Conservation (phyloP, 2,797 vertebrate species). For the Eurystomus glaucurus region DNA sequence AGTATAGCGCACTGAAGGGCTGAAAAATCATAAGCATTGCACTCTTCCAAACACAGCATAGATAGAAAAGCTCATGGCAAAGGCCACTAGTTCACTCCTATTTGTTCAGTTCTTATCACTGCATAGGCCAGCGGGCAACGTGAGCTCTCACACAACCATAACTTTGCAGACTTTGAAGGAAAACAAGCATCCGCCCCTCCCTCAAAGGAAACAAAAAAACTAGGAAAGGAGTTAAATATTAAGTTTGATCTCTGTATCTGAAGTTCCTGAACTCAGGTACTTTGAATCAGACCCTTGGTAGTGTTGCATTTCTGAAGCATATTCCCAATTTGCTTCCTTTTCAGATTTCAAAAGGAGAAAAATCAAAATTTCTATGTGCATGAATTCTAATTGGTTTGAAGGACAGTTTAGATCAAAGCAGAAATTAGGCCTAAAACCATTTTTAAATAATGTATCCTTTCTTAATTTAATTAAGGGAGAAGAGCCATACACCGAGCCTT, state of each 20-base stretch:
- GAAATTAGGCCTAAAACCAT: neutral
- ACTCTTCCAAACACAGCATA: neutral
- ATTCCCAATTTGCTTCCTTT: neutral
- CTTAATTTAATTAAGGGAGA: conserved; percentile 22
- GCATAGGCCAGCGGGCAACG: neutral
- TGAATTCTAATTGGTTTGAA: conserved; percentile 13
- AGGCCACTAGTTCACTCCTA: neutral
- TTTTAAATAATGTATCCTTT: neutral
- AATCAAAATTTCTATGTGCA: neutral
- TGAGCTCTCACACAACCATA: neutral
- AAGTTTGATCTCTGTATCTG: neutral
- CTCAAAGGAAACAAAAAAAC: neutral
- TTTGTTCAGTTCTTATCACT: neutral
- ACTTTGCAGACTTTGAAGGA: neutral
- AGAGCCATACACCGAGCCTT: neutral
- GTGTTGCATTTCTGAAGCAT: neutral
- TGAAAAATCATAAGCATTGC: neutral
- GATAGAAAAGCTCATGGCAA: neutral
- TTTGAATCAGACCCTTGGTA: neutral
- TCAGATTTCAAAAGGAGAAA: neutral
- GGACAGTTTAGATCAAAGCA: neutral
- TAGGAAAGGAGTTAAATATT: neutral
- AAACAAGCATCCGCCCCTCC: neutral
- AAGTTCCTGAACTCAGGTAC: neutral
- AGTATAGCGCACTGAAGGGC: neutral